Percentiles rank a stretch among this genome's conserved stretches.
Conservation (phyloP, 2,888 invertebrate species). For the Melanargia galathea region DNA sequence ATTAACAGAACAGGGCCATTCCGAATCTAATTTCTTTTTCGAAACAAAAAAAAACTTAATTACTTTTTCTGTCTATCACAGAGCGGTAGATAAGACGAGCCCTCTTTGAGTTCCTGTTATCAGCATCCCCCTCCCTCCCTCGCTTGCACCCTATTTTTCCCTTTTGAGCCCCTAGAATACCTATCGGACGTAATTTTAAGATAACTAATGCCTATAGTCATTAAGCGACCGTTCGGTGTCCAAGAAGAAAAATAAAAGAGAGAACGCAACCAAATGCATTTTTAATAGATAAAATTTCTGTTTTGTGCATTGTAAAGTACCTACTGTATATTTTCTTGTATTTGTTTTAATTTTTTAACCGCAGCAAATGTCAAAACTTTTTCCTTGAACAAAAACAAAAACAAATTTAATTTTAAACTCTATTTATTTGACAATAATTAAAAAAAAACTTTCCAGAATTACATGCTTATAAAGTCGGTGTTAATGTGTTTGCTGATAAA, state of each 20-base stretch:
- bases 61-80: slow-evolving; percentile 74
- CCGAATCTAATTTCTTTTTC: slow-evolving; percentile 70
- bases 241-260: slow-evolving; percentile 52
- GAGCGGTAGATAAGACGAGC: slow-evolving; percentile 67
- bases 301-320: slow-evolving; percentile 15
- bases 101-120: slow-evolving; percentile 72
- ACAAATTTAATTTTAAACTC: too few relatives aligned
- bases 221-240: slow-evolving; percentile 61
- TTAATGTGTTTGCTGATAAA: background rate
- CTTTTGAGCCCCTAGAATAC: slow-evolving; percentile 58
- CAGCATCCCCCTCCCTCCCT: slow-evolving; percentile 65
- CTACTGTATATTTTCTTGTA: background rate
- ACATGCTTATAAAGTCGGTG: too few relatives aligned
- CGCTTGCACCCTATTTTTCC: slow-evolving; percentile 60
- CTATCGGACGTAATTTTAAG: slow-evolving; percentile 74
- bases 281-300: slow-evolving; percentile 54
- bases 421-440: too few relatives aligned
- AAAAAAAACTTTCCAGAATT: too few relatives aligned
- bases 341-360: background rate
- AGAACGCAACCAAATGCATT: slow-evolving; percentile 70
- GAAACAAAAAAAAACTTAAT: slow-evolving; percentile 74
- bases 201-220: slow-evolving; percentile 77
- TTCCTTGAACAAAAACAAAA: too few relatives aligned
- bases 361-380: too few relatives aligned
- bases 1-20: slow-evolving; percentile 61